Evolutionary conservation across 1,140 invertebrate species (phyloP), one percentile per base, ranked within the genome.

Genomic region (Aphaenogaster rudis): DNA sequence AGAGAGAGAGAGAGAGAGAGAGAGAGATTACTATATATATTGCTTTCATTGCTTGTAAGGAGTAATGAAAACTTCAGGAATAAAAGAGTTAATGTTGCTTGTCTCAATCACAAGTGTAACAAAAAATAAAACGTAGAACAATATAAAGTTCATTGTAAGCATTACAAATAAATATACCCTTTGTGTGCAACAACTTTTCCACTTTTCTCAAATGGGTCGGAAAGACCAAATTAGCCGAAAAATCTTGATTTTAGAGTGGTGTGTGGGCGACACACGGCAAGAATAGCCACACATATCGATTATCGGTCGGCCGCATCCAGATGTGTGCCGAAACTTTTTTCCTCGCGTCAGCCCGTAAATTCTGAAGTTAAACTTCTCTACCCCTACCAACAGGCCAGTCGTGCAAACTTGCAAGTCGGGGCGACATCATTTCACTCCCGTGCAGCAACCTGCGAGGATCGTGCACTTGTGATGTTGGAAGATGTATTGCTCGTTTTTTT

Each of bases 261-360:
- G 54, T 61, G 64, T 66, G 13, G 52, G 13, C 71, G 63, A 84
- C 52, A 48, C 48, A 39, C 39, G 45, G 52, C 54, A 90, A 71
- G 78, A 87, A 87, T 71, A 50, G 50, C 11, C 48, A 66, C 88
- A 64, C 61, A 74, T 90, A 90, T 90, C 69, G 89, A 90, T 90
- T 90, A 90, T 90, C 66, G 88, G 64, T 67, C 86, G 63, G 86
- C 86, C 86, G 64, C 66, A 80, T 86, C 82, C 87, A 88, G 79
- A 85, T 88, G 86, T 88, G 87, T 88, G 77, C 71, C 42, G 87
- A 86, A 88, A 88, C 86, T 88, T 90, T 90, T 88, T 85, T 79
- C 45, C n/a, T 39, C 50, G 50, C 36, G 71, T 66, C 71, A 72
- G 45, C 48, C 74, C 67, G 88, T 87, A 90, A 90, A 90, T 90